Evolutionary conservation across 2,113 vertebrate genomes (phyloP).

Genomic region (Ptilorrhoa leucosticta): DNA sequence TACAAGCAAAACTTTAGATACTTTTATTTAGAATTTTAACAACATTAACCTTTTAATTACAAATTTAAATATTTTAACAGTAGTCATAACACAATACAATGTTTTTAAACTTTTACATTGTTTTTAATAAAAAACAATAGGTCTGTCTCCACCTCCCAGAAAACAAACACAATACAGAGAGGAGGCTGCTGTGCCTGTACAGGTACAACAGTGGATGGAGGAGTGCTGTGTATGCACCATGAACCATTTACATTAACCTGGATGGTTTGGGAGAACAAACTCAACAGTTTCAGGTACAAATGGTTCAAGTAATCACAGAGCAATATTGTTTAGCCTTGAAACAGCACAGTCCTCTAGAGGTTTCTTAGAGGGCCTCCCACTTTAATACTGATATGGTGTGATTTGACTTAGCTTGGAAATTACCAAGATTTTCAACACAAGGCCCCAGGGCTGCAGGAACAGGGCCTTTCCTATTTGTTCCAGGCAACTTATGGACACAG

Average conservation of each 20-base stretch:
- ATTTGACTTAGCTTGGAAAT: background rate
- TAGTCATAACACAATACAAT: conserved; percentile 64
- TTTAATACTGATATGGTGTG: conserved; percentile 52
- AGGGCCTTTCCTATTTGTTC: background rate
- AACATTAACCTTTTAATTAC: conserved; percentile 68
- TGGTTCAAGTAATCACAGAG: conserved; percentile 42
- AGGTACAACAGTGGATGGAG: conserved; percentile 47
- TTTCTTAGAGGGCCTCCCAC: conserved; percentile 28
- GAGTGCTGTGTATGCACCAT: conserved; percentile 43
- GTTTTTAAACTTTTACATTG: conserved; percentile 61
- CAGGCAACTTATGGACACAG: background rate
- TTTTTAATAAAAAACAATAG: conserved; percentile 57
- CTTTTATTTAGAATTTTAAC: conserved; percentile 71
- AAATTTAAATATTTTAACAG: conserved; percentile 70
- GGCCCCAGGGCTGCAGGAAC: background rate
- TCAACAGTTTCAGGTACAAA: conserved; percentile 54
- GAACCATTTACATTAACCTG: conserved; percentile 58
- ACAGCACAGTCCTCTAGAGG: conserved; percentile 43
- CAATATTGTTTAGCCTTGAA: conserved; percentile 26
- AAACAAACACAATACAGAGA: conserved; percentile 56
- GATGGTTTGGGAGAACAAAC: conserved; percentile 32
- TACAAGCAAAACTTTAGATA: conserved; percentile 68
- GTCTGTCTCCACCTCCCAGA: conserved; percentile 56
- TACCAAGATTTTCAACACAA: background rate
- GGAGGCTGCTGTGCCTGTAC: conserved; percentile 48